Evolutionary conservation across 2,797 vertebrate species (phyloP).

Genomic region (Helostoma temminkii): DNA sequence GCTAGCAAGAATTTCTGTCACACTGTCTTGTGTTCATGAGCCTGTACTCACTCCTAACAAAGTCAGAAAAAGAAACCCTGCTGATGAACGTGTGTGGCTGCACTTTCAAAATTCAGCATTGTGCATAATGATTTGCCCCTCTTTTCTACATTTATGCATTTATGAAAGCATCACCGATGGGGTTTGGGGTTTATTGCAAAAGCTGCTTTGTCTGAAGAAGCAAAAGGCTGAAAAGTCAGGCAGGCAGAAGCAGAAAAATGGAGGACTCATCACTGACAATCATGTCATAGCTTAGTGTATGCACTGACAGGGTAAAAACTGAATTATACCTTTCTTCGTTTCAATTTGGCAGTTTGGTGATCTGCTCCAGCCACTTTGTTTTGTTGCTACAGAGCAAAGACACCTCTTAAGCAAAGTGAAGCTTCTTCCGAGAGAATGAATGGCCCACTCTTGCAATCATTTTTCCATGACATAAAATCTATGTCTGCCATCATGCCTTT

Average conservation of each 20-base stretch:
- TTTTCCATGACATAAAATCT: constrained; percentile 54
- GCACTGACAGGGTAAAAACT: constrained; percentile 76
- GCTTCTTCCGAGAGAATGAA: constrained; percentile 60
- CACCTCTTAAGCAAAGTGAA: constrained; percentile 74
- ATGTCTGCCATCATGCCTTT: constrained; percentile 36
- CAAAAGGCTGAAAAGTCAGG: constrained; percentile 79
- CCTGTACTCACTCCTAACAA: constrained; percentile 55
- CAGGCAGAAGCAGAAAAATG: constrained; percentile 56
- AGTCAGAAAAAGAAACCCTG: constrained; percentile 48
- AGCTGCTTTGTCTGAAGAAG: constrained; percentile 78
- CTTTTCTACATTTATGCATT: constrained; percentile 69
- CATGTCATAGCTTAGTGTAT: constrained; percentile 70
- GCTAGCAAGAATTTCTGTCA: constrained; percentile 66
- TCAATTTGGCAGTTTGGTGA: constrained; percentile 71
- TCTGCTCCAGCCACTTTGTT: constrained; percentile 63
- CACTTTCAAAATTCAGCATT: constrained; percentile 68
- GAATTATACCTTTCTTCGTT: constrained; percentile 77
- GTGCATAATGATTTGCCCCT: constrained; percentile 81
- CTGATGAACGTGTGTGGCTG: constrained; percentile 83
- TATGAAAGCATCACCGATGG: constrained; percentile 74
- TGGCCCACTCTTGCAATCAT: constrained; percentile 68
- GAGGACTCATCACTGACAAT: constrained; percentile 77
- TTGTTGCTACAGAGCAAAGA: constrained; percentile 67
- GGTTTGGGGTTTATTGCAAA: constrained; percentile 62
- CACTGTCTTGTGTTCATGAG: constrained; percentile 53